These are phyloP conservation scores for Ceratina australensis DNA, from an alignment of 1,140 invertebrate species.

Conservation along the genomic window DNA sequence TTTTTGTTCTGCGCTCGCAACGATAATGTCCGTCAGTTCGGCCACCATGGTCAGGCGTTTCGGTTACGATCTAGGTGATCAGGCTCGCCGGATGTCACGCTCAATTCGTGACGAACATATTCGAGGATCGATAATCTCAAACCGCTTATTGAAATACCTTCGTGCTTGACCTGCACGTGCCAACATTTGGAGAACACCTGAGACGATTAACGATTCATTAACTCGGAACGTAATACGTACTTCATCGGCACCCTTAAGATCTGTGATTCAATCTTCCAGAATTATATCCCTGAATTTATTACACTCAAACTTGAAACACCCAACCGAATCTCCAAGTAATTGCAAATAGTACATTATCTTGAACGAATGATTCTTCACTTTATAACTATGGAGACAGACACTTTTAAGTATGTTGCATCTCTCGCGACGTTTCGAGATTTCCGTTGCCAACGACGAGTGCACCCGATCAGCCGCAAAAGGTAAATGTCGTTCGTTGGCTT, in stretches of 20 bases:
- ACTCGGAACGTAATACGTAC: background rate
- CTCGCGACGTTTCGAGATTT: background rate
- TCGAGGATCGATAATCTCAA: background rate
- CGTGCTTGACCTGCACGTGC: background rate
- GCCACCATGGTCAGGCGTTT: slow-evolving; percentile 65
- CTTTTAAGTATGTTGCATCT: background rate
- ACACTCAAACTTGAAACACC: background rate
- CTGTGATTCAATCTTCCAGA: background rate
- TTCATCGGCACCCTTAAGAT: no score
- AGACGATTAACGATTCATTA: background rate
- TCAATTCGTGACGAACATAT: slow-evolving; percentile 50
- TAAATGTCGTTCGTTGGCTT: slow-evolving; percentile 62
- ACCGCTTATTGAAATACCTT: slow-evolving; percentile 19
- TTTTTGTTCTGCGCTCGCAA: slow-evolving; percentile 44
- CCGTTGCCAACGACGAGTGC: slow-evolving; percentile 18
- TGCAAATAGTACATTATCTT: background rate
- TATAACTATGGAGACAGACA: background rate
- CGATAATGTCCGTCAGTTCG: slow-evolving; percentile 65
- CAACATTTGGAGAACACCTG: background rate
- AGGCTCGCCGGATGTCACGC: slow-evolving; percentile 67
- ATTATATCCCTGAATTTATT: background rate
- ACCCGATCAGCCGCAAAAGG: slow-evolving; percentile 56
- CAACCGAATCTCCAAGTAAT: background rate
- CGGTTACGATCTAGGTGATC: slow-evolving; percentile 32
- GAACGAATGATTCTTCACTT: no score